Base-by-base conservation (phyloP, 2,113 vertebrate species). In the Psettodes erumei region DNA sequence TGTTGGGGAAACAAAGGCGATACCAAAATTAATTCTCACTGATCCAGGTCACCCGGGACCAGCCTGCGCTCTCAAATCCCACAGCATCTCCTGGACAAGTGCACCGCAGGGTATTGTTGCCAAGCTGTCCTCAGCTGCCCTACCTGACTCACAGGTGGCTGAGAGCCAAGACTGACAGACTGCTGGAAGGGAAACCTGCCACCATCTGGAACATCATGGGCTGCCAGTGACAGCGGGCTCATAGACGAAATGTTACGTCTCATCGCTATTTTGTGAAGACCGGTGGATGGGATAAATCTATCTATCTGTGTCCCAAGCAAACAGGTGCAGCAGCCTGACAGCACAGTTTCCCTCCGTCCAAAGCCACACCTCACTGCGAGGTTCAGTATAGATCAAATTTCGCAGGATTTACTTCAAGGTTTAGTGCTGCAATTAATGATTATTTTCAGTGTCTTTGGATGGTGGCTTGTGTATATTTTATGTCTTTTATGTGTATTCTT, bases 91-190 rank as follows among this genome's bases (percentile, higher is more conserved):
- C 64, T 61, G 51, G 67, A 73, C 79, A 51, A 43, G 64, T 66
- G 60, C 71, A 61, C 76, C 3, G 1, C 75, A 12, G 61, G 59
- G 53, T 75, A 12, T 70, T 30, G 63, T 30, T 90, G 83, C 83
- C 81, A 77, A 77, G 83, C 50, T 87, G 86, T 88, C 90, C 86
- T 91, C 69, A 81, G 75, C 81, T 88, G 83, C 69, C 85, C 75
- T 77, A 81, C 63, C 83, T 85, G 65, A 86, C 78, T 86, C 81
- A 86, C 60, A 76, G 58, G 59, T 79, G 90, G 88, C 85, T 42
- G n/a, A 0, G 18, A 68, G 79, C 85, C 90, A 89, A 78, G 28
- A 56, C 70, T 55, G 69, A 78, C 86, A 81, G 86, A 71, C 81
- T 72, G 83, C 85, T 86, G 79, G 71, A 86, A 75, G 80, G 72